A percentile compares a stretch with the other conserved stretches of the same genome.
These are phyloP conservation scores for Poecilia velifera DNA, from an alignment of 2,797 vertebrate genomes.

Conservation along the genomic window DNA sequence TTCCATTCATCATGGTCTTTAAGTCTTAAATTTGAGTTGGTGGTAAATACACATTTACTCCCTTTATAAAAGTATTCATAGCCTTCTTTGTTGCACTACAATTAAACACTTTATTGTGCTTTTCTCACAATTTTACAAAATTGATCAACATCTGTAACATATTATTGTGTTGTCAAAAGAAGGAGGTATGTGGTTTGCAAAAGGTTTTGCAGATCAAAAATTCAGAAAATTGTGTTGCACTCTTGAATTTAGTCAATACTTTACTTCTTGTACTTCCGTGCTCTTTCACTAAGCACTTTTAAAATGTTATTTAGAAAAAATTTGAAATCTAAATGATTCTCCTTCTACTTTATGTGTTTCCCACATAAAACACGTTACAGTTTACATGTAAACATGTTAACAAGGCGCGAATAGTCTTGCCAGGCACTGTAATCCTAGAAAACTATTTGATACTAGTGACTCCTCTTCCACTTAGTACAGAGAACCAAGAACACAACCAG, in stretches of 20 bases:
- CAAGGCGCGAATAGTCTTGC: background rate
- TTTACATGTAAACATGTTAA: background rate
- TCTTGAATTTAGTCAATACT: background rate
- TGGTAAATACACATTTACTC: background rate
- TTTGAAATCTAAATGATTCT: background rate
- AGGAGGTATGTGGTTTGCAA: background rate
- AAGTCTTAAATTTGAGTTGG: too few relatives aligned
- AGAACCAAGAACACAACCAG: conserved; percentile 15
- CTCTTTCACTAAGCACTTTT: background rate
- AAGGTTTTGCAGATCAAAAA: background rate
- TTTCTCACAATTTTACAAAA: background rate
- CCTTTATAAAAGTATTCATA: background rate
- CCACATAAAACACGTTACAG: background rate
- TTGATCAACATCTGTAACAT: background rate
- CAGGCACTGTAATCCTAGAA: conserved; percentile 13
- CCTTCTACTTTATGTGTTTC: background rate
- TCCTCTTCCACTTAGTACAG: conserved; percentile 40
- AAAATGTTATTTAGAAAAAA: background rate
- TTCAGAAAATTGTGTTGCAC: background rate
- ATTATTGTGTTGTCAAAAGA: background rate
- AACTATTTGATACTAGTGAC: conserved; percentile 54
- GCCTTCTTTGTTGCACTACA: background rate
- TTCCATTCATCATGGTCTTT: too few relatives aligned
- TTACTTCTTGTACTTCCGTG: background rate
- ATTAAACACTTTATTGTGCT: background rate